A percentile compares a stretch with the other conserved stretches of the same genome.
Evolutionary conservation across 2,113 vertebrate species (phyloP).

Genomic region (Lynx canadensis): DNA sequence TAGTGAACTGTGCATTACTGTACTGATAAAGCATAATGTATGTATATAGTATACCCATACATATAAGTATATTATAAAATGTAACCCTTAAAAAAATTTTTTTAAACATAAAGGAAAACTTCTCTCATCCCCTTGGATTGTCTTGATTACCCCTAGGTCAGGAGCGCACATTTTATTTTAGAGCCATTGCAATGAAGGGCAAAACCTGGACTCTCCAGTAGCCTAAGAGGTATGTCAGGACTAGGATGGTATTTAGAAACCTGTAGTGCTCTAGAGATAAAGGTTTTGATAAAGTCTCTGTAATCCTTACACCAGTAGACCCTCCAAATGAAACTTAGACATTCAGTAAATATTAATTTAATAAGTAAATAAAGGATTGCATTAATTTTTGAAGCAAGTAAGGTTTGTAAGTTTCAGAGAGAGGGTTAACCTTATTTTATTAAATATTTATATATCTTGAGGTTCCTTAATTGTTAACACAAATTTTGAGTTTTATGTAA

Average conservation of each 20-base stretch:
- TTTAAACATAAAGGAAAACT: slow-evolving; percentile 10
- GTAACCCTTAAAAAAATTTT: background rate
- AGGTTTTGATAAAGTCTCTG: background rate
- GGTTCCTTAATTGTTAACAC: background rate
- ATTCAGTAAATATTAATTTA: background rate
- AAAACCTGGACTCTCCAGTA: background rate
- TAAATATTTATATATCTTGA: background rate
- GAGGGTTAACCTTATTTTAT: slow-evolving; percentile 12
- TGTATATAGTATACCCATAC: background rate
- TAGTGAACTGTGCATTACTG: background rate
- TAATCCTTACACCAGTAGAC: background rate
- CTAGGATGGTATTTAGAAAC: background rate
- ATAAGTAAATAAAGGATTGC: background rate
- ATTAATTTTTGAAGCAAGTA: slow-evolving; percentile 47
- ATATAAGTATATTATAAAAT: background rate
- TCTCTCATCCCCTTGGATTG: background rate
- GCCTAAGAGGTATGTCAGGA: background rate
- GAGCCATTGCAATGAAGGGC: background rate
- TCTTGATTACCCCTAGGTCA: background rate
- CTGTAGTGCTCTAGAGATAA: background rate
- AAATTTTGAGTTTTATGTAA: slow-evolving; percentile 20
- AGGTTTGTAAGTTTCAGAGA: slow-evolving; percentile 27
- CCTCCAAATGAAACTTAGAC: background rate
- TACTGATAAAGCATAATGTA: background rate
- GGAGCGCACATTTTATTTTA: background rate